A percentile compares a stretch with the other conserved stretches of the same genome.
Conservation (phyloP, 2,888 invertebrate species). For the Cenopis cana region DNA sequence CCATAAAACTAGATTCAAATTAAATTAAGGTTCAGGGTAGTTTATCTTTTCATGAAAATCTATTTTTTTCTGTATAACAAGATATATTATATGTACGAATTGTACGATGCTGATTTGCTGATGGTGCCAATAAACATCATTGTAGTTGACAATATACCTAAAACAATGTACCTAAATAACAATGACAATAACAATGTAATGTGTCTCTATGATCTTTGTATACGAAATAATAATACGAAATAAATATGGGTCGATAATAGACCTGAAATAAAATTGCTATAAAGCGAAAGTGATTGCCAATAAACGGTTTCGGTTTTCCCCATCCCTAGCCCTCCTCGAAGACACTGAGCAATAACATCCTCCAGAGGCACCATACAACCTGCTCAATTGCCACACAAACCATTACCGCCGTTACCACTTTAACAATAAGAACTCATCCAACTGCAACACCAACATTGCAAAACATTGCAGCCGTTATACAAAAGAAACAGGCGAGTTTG, state of each 20-base stretch:
- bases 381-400: slow-evolving; percentile 36
- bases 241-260: no score
- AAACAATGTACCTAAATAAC: no score
- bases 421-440: slow-evolving; percentile 37
- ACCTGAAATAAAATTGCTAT: no score
- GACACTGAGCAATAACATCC: slow-evolving; percentile 80
- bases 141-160: neutral
- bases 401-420: slow-evolving; percentile 42
- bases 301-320: slow-evolving; percentile 46
- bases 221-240: neutral
- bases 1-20: no score
- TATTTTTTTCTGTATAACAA: no score
- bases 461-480: slow-evolving; percentile 47
- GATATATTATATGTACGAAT: no score
- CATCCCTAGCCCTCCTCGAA: slow-evolving; percentile 66
- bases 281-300: neutral
- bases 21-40: no score
- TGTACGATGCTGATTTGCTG: no score
- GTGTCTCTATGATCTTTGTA: neutral
- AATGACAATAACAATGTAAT: no score
- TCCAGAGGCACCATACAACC: slow-evolving; percentile 62
- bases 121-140: neutral
- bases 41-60: no score
- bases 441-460: slow-evolving; percentile 50
- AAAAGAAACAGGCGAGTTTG: slow-evolving; percentile 43